phyloP scores from a whole-genome alignment of 2,888 invertebrate species.

The Stenodera caucasica region DNA sequence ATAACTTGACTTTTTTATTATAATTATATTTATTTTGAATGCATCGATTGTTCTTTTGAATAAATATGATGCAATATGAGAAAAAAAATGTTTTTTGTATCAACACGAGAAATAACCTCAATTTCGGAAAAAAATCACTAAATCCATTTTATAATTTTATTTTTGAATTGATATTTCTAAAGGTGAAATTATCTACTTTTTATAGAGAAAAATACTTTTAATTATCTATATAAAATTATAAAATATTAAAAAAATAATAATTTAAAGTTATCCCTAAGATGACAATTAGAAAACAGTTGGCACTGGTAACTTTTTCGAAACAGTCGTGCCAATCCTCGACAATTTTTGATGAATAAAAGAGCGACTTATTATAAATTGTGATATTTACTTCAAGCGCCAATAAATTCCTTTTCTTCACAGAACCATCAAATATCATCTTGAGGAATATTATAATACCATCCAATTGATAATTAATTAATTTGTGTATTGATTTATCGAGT shows the following conservation, averaged over 20 bases:
- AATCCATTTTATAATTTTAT: background rate
- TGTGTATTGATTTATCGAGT: no score
- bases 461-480: no score
- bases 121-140: background rate
- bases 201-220: background rate
- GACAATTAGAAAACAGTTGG: background rate
- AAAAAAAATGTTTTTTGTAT: background rate
- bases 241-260: background rate
- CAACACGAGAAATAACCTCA: conserved; percentile 4
- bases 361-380: no score
- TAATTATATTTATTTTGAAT: background rate
- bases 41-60: background rate
- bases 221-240: background rate
- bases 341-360: no score
- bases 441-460: no score
- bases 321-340: background rate
- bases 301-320: background rate
- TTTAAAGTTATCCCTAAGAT: conserved; percentile 6
- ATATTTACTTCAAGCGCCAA: no score
- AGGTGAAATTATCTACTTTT: background rate
- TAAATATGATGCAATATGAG: background rate
- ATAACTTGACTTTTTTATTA: background rate
- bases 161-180: background rate
- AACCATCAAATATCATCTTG: no score
- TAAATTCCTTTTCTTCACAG: no score